Base-by-base conservation (phyloP, 2,797 vertebrate genomes). In the Micrastur ruficollis region DNA sequence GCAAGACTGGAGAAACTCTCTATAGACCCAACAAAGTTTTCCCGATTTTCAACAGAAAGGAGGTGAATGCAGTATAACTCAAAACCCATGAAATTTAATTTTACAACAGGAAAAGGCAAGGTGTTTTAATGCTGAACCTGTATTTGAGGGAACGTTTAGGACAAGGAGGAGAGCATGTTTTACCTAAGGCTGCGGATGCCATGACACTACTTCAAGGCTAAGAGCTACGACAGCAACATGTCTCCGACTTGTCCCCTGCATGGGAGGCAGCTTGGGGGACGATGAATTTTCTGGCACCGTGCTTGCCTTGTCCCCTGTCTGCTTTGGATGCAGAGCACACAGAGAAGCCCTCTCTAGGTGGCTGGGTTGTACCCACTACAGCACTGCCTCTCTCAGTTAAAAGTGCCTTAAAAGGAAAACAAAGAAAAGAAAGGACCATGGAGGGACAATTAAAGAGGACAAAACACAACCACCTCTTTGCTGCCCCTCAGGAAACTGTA, bases 301-400 rank as follows among this genome's bases (percentile, higher is more conserved):
- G 5, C 40, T 87, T 58, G 59, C 65, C 72, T 74, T 9, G 16
- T 32, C 20, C 44, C 59, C 89, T 55, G 25, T 38, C n/a, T 63
- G 26, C 68, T 89, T 85, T 67, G 59, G 59, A 80, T 75, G 75
- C 82, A 49, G 55, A 87, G 59, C 81, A 89, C 53, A 53, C 27
- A 62, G 9, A 89, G 47, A 87, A 88, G 34, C 21, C 32, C 44
- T 78, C 68, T 68, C 29, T 34, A 52, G 65, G 56, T 52, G 38
- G n/a, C 38, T 82, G 61, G 59, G 34, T 1, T 52, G n/a, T 44
- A 73, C 15, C 8, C 44, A n/a, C 34, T 26, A 29, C 2, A 86
- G 58, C 34, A 53, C 36, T 55, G n/a, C 32, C 27, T 52, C 49
- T 61, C 38, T 1, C 10, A 75, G 50, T 42, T 46, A 59, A 8